These are phyloP conservation scores for Drosophila ambigua DNA, from an alignment of 1,140 invertebrate genomes.

Conservation along the genomic window DNA sequence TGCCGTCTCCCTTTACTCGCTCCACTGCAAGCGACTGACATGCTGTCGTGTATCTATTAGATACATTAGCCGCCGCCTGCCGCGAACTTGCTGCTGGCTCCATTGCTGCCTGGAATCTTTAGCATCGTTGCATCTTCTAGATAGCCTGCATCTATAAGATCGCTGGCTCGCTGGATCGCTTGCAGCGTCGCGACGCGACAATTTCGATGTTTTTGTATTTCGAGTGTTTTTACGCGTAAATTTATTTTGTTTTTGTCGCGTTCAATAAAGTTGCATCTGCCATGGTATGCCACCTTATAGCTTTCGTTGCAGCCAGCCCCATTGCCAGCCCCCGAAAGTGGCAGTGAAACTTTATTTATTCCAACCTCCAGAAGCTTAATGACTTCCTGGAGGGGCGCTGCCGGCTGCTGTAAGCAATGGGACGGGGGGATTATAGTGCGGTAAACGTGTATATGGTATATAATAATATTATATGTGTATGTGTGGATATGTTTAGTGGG, in stretches of 20 bases:
- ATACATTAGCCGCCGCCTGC: conserved; percentile 76
- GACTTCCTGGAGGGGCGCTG: conserved; percentile 67
- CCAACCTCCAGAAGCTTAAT: conserved; percentile 67
- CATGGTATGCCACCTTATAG: conserved; percentile 47
- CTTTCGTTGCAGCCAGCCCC: conserved; percentile 17
- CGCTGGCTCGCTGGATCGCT: conserved; percentile 26
- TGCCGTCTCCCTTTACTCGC: conserved; percentile 22
- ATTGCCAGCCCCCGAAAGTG: conserved; percentile 10
- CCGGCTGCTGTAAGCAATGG: conserved; percentile 9
- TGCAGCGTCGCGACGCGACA: conserved; percentile 43
- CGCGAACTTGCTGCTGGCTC: neutral
- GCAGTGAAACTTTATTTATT: conserved; percentile 71
- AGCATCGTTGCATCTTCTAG: conserved; percentile 1
- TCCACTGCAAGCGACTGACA: conserved; percentile 60
- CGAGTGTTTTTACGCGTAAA: conserved; percentile 66
- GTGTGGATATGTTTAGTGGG: neutral
- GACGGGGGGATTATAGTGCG: conserved; percentile 35
- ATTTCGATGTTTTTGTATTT: conserved; percentile 60
- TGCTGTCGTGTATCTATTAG: conserved; percentile 81
- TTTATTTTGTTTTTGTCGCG: conserved; percentile 75
- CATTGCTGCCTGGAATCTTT: no score
- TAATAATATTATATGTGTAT: conserved; percentile 4
- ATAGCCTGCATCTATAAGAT: conserved; percentile 29
- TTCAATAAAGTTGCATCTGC: conserved; percentile 65
- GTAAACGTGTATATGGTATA: conserved; percentile 7